Evolutionary conservation across 2,888 invertebrate species (phyloP).

Genomic region (Arrhopalites spinosus): DNA sequence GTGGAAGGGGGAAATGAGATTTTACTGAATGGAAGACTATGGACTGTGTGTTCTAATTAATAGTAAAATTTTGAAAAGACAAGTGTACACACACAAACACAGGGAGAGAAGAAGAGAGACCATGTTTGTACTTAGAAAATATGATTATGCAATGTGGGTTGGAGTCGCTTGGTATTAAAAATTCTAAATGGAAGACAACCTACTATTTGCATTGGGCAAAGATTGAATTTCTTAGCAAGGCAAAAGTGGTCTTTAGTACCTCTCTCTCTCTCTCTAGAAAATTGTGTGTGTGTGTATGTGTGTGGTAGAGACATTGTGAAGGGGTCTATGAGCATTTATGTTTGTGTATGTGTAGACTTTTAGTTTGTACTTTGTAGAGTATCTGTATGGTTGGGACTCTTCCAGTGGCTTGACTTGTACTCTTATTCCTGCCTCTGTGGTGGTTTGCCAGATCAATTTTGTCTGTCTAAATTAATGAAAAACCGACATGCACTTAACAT

Average conservation of each 20-base stretch:
- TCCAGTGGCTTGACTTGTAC: too few relatives aligned
- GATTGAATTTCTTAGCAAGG: constrained; percentile 22
- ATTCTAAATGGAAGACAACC: constrained; percentile 16
- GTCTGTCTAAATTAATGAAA: constrained; percentile 44
- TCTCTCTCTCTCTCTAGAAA: neutral
- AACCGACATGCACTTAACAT: constrained; percentile 45
- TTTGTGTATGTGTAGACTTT: constrained; percentile 2
- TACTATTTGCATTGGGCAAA: constrained; percentile 1
- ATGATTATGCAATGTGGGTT: neutral
- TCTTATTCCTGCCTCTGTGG: too few relatives aligned
- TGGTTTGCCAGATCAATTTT: constrained; percentile 26
- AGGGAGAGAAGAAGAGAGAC: neutral
- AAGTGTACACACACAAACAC: neutral
- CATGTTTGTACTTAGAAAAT: constrained; percentile 3
- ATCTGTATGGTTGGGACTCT: too few relatives aligned
- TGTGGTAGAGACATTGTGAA: neutral
- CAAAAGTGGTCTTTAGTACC: neutral
- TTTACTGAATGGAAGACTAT: neutral
- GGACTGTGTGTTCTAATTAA: constrained; percentile 2
- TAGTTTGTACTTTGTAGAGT: neutral
- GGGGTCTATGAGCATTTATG: neutral
- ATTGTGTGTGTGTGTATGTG: neutral
- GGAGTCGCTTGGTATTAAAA: constrained; percentile 3
- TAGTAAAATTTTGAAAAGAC: neutral
- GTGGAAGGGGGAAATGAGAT: neutral